phyloP scores from a whole-genome alignment of 2,888 invertebrate genomes.

The Strigamia maritima region DNA sequence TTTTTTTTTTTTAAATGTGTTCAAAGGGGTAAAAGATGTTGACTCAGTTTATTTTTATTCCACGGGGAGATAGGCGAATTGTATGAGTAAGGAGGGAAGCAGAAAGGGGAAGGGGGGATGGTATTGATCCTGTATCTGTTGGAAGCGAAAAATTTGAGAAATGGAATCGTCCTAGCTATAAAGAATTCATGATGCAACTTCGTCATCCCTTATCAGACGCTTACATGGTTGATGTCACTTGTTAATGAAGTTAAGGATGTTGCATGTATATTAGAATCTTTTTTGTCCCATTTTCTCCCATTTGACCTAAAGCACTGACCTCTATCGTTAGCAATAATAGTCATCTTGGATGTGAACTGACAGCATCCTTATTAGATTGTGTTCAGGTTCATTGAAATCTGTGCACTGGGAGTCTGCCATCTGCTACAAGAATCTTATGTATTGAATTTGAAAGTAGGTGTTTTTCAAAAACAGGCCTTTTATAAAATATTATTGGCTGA shows the following conservation, averaged over 20 bases:
- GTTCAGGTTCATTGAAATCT: conserved; percentile 29
- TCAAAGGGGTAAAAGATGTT: conserved; percentile 20
- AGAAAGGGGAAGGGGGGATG: neutral
- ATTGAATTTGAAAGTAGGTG: conserved; percentile 15
- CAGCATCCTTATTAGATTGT: conserved; percentile 29
- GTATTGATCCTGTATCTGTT: conserved; percentile 27
- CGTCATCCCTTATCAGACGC: conserved; percentile 26
- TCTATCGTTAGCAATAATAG: conserved; percentile 29
- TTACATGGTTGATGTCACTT: conserved; percentile 25
- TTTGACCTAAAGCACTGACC: conserved; percentile 22
- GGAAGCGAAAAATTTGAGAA: conserved; percentile 26
- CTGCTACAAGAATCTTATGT: conserved; percentile 17
- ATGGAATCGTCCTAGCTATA: conserved; percentile 11
- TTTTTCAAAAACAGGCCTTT: neutral
- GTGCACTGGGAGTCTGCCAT: conserved; percentile 27
- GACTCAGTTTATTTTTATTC: conserved; percentile 10
- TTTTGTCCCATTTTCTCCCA: neutral
- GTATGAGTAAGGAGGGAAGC: conserved; percentile 14
- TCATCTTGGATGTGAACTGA: conserved; percentile 29
- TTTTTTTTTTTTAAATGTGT: neutral
- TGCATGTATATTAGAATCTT: conserved; percentile 7
- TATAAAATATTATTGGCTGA: neutral
- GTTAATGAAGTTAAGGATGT: conserved; percentile 23
- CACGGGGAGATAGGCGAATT: neutral
- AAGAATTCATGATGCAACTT: conserved; percentile 25